Evolutionary conservation across 2,888 invertebrate species (phyloP).

Genomic region (Zygothrica quintamaculata): DNA sequence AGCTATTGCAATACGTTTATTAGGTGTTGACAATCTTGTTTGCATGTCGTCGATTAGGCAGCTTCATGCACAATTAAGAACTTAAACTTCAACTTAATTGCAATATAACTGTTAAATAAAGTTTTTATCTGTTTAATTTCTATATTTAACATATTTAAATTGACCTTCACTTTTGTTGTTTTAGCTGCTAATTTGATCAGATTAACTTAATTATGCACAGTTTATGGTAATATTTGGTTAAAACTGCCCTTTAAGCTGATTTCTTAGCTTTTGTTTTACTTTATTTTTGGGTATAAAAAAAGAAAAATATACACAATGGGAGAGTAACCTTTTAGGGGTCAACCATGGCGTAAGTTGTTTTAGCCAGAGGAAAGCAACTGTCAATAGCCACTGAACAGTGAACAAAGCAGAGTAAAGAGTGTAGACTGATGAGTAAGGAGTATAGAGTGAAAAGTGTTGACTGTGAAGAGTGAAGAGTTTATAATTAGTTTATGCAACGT

Average conservation of each 20-base stretch:
- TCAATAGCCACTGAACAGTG: slow-evolving; percentile 4
- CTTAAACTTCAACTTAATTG: slow-evolving; percentile 25
- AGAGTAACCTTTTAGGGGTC: slow-evolving; percentile 25
- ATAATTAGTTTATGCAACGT: slow-evolving; percentile 38
- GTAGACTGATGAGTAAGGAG: too few relatives aligned
- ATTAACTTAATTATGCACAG: slow-evolving; percentile 44
- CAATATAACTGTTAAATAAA: too few relatives aligned
- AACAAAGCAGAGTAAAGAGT: too few relatives aligned
- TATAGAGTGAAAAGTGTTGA: too few relatives aligned
- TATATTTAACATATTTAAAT: slow-evolving; percentile 46
- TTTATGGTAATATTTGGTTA: slow-evolving; percentile 61
- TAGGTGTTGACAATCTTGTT: slow-evolving; percentile 68
- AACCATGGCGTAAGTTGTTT: slow-evolving; percentile 26
- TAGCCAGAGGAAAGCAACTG: slow-evolving; percentile 33
- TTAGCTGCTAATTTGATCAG: slow-evolving; percentile 14
- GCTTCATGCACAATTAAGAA: too few relatives aligned
- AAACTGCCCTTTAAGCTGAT: slow-evolving; percentile 29
- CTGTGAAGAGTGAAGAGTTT: too few relatives aligned
- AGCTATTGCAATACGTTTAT: too few relatives aligned
- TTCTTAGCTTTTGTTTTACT: slow-evolving; percentile 3
- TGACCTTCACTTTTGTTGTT: slow-evolving; percentile 65
- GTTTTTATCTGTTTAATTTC: too few relatives aligned
- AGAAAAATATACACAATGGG: too few relatives aligned
- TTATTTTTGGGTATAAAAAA: too few relatives aligned
- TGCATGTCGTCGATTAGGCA: slow-evolving; percentile 40